phyloP scores from a whole-genome alignment of 2,113 vertebrate genomes.

The Bos indicus region DNA sequence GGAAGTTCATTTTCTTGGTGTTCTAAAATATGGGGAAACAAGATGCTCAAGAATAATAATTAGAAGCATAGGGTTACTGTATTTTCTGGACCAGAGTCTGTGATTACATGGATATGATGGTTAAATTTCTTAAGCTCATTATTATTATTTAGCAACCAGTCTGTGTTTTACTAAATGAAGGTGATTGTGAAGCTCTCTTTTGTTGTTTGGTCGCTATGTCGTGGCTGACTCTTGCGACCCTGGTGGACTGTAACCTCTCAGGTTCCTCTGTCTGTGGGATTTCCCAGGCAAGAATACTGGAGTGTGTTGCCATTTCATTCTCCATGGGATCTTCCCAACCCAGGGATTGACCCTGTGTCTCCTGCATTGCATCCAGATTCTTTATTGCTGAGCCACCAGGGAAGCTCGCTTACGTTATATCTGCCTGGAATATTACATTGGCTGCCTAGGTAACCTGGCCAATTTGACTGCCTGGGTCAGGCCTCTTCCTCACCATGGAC shows the following conservation, averaged over 20 bases:
- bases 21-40: slow-evolving; percentile 44
- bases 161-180: neutral
- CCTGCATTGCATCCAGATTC: neutral
- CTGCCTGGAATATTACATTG: neutral
- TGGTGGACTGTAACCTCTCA: neutral
- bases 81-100: slow-evolving; percentile 65
- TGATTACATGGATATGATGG: slow-evolving; percentile 61
- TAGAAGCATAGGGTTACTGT: slow-evolving; percentile 62
- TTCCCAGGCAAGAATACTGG: neutral
- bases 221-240: neutral
- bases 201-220: neutral
- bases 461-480: neutral
- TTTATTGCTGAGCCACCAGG: neutral
- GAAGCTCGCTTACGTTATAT: neutral
- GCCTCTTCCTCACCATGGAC: neutral
- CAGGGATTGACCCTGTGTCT: neutral
- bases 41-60: slow-evolving; percentile 70
- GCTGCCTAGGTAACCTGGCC: neutral
- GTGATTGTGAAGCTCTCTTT: neutral
- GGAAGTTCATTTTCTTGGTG: slow-evolving; percentile 71
- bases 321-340: neutral
- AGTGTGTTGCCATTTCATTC: neutral
- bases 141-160: neutral
- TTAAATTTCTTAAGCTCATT: slow-evolving; percentile 56
- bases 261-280: neutral